Evolutionary conservation across 2,888 invertebrate species (phyloP).

Genomic region (Oscheius sp.): DNA sequence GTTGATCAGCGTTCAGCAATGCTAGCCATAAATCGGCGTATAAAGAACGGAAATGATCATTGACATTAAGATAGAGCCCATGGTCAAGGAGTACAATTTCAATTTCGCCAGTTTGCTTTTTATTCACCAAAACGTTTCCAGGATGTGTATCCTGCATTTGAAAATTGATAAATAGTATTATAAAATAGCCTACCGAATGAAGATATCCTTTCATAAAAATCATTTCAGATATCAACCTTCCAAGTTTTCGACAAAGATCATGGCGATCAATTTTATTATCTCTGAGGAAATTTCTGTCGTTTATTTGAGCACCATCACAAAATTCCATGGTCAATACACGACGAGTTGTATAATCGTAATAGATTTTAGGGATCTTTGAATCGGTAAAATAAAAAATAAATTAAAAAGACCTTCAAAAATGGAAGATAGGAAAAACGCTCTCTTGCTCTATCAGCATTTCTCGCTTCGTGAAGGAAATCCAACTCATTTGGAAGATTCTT

Average conservation of each 20-base stretch:
- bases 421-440: conserved; percentile 78
- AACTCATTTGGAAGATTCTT: conserved; percentile 86
- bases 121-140: conserved; percentile 85
- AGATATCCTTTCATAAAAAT: conserved; percentile 92
- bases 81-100: conserved; percentile 90
- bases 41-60: conserved; percentile 85
- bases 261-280: conserved; percentile 75
- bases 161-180: background rate
- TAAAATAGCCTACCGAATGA: conserved; percentile 78
- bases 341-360: conserved; percentile 84
- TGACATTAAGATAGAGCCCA: conserved; percentile 88
- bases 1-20: conserved; percentile 83
- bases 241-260: conserved; percentile 80
- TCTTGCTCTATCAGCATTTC: conserved; percentile 86
- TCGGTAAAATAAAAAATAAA: conserved; percentile 16
- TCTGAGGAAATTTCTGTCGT: conserved; percentile 85
- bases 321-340: conserved; percentile 95
- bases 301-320: conserved; percentile 90
- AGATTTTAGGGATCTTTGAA: conserved; percentile 81
- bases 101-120: conserved; percentile 68
- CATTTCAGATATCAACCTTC: conserved; percentile 92
- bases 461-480: conserved; percentile 87
- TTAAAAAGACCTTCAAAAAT: conserved; percentile 83
- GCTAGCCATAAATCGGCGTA: conserved; percentile 94
- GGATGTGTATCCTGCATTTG: conserved; percentile 78